phyloP scores from a whole-genome alignment of 1,140 invertebrate genomes.

The Leptoteleia sp. region DNA sequence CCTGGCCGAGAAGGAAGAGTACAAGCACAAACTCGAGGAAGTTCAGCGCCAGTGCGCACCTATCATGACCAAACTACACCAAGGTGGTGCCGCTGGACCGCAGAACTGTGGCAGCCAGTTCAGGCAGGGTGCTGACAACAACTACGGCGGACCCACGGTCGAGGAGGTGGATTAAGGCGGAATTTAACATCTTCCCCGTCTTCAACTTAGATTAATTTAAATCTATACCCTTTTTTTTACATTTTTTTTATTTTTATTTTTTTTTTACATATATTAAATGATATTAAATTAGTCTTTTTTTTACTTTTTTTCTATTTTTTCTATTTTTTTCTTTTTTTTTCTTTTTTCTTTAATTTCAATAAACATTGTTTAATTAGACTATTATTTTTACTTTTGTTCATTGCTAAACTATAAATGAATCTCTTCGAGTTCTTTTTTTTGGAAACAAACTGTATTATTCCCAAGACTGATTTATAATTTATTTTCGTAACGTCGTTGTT shows the following conservation, averaged over 20 bases:
- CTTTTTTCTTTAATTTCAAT: neutral
- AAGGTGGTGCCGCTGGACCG: conserved; percentile 74
- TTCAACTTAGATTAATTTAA: conserved; percentile 11
- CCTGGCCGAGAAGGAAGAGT: conserved; percentile 89
- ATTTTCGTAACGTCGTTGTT: conserved; percentile 33
- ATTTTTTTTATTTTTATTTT: conserved; percentile 3
- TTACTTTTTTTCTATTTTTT: neutral
- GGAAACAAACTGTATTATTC: conserved; percentile 24
- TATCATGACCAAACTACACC: conserved; percentile 89
- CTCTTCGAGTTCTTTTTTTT: neutral
- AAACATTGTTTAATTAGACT: too few species aligned
- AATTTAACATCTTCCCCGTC: conserved; percentile 27
- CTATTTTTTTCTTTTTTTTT: neutral
- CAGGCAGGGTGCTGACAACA: conserved; percentile 46
- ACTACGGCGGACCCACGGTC: conserved; percentile 82
- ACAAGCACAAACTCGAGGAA: conserved; percentile 87
- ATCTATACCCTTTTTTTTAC: conserved; percentile 1
- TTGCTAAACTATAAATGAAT: neutral
- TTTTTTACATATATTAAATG: too few species aligned
- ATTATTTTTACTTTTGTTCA: neutral
- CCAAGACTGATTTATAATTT: conserved; percentile 42
- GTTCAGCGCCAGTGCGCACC: conserved; percentile 87
- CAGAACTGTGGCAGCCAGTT: conserved; percentile 62
- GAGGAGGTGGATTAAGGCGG: conserved; percentile 84
- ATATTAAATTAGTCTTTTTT: neutral